phyloP scores from a whole-genome alignment of 2,113 vertebrate genomes.

The Anseranas semipalmata region DNA sequence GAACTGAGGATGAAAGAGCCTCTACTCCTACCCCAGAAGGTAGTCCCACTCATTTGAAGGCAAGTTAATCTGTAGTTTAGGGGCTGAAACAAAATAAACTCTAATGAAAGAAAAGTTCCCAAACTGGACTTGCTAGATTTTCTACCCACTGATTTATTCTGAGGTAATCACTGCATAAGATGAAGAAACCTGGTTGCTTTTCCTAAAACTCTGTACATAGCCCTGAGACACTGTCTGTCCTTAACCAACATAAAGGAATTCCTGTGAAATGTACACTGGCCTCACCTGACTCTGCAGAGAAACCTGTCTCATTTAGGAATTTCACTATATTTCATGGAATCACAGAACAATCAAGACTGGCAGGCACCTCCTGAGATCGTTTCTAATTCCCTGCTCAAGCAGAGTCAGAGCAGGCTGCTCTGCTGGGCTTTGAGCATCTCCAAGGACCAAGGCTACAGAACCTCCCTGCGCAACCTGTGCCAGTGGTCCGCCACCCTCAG shows the following conservation, averaged over 20 bases:
- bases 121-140: neutral
- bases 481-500: neutral
- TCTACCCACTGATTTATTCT: neutral
- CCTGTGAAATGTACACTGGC: neutral
- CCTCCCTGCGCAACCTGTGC: too few species aligned
- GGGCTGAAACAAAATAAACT: neutral
- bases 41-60: neutral
- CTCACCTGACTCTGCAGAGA: neutral
- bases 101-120: neutral
- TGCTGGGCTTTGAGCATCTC: neutral
- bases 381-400: neutral
- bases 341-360: neutral
- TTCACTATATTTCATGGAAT: neutral
- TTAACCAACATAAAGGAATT: neutral
- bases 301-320: neutral
- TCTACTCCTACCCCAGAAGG: neutral
- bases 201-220: neutral
- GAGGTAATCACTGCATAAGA: neutral
- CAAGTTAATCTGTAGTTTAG: neutral
- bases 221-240: neutral
- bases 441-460: neutral
- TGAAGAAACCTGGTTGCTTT: neutral
- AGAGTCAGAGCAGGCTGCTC: neutral
- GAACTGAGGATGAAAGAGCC: neutral
- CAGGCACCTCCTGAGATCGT: neutral